phyloP scores from a whole-genome alignment of 2,888 invertebrate genomes.

The Trichogramma dendrolimi region DNA sequence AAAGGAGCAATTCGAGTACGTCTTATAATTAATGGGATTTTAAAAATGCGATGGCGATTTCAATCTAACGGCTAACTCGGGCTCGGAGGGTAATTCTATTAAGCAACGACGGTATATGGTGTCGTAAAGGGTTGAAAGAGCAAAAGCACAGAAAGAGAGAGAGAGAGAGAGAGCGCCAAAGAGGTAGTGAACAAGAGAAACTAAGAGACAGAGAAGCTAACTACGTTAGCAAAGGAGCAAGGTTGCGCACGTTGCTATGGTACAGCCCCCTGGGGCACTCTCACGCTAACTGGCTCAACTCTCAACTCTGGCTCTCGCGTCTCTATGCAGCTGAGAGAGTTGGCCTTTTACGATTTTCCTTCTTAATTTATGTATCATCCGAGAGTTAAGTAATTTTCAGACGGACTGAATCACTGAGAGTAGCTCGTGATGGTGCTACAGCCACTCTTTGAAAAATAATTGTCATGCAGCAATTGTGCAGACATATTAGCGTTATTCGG shows the following conservation, averaged over 20 bases:
- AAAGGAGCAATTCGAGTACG: neutral
- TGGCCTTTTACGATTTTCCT: constrained; percentile 51
- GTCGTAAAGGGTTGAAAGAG: constrained; percentile 50
- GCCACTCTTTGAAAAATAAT: too few relatives aligned
- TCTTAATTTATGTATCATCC: constrained; percentile 54
- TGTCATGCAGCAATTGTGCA: too few relatives aligned
- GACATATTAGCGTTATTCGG: too few relatives aligned
- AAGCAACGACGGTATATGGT: constrained; percentile 45
- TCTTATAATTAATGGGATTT: constrained; percentile 41
- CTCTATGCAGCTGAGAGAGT: constrained; percentile 32
- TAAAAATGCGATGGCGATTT: constrained; percentile 49
- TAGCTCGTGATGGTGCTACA: too few relatives aligned
- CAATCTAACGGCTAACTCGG: constrained; percentile 48
- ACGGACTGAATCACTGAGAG: constrained; percentile 32
- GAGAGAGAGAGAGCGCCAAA: constrained; percentile 14
- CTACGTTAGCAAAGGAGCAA: constrained; percentile 21
- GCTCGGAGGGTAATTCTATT: constrained; percentile 52
- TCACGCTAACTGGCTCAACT: constrained; percentile 51
- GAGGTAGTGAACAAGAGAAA: constrained; percentile 20
- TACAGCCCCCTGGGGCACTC: constrained; percentile 53
- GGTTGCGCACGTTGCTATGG: constrained; percentile 32
- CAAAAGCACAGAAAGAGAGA: constrained; percentile 20
- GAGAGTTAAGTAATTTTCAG: constrained; percentile 53
- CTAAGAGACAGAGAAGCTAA: constrained; percentile 23
- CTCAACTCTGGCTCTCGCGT: constrained; percentile 39